Evolutionary conservation across 2,888 invertebrate genomes (phyloP), one percentile per base, ranked within the genome.

Genomic region (Abscondita cerata): DNA sequence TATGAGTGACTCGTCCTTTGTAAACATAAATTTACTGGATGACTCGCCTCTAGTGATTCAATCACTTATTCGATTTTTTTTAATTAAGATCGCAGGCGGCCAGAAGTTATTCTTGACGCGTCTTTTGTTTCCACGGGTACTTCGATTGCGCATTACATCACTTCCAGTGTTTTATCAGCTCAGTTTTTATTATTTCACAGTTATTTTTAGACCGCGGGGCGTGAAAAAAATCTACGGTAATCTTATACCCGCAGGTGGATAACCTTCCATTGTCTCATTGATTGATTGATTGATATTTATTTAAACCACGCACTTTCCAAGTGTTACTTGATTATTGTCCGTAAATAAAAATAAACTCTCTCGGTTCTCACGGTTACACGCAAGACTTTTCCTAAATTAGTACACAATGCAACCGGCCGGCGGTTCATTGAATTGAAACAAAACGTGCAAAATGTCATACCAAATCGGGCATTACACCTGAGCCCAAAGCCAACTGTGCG

Each of bases 321-420:
- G 25, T 31, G 11, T 48, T 48, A 13, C 19, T 12, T n/a, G 25
- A 11, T 13, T 48, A 48, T 48, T 48, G 47, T 48, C 11, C 44
- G n/a, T 19, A 18, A 11, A 19, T 44, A 18, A 44, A 11, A 44
- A 8, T 16, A 44, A 44, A 44, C 44, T 16, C 44, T 33, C n/a
- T n/a, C n/a, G n/a, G 33, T 60, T 60, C 60, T 51, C 60, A 60
- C 54, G 60, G 51, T 41, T 52, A 6, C 4, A 50, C 12, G 50
- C 25, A n/a, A 15, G 54, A 53, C 36, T 51, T 60, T 52, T 54
- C 60, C 51, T n/a, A 54, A 60, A 60, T 60, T 60, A 51, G 60
- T 34, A 33, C 15, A 13, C 51, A 54, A 54, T 60, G 38, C 33
- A 54, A 50, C 48, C n/a, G n/a, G n/a, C n/a, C n/a, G 50, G n/a